Percentiles rank a stretch among this genome's conserved stretches.
These are phyloP conservation scores for Lymantria dispar DNA, from an alignment of 2,888 invertebrate species.

Conservation along the genomic window DNA sequence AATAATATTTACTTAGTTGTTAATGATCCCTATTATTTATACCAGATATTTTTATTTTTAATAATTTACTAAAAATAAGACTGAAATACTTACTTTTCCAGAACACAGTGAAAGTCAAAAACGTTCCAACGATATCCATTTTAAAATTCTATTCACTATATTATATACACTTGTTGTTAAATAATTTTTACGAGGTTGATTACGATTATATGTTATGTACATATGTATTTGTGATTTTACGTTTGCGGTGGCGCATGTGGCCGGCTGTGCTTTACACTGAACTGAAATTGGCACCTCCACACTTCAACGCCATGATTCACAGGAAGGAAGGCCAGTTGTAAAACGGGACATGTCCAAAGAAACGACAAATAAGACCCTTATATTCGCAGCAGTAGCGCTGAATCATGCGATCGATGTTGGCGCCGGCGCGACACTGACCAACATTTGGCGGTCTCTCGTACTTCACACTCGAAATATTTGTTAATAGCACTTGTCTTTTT, in stretches of 20 bases:
- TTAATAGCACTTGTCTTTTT: slow-evolving; percentile 27
- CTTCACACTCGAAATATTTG: slow-evolving; percentile 22
- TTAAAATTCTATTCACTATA: slow-evolving; percentile 37
- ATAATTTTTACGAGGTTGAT: slow-evolving; percentile 26
- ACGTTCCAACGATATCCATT: slow-evolving; percentile 58
- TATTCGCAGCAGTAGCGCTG: slow-evolving; percentile 44
- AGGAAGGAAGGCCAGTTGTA: slow-evolving; percentile 64
- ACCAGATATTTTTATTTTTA: no score
- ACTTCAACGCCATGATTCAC: slow-evolving; percentile 67
- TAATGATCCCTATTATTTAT: no score
- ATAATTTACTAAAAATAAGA: no score
- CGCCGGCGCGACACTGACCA: slow-evolving; percentile 67
- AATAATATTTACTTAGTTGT: no score
- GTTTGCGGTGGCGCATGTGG: slow-evolving; percentile 45
- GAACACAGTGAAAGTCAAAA: slow-evolving; percentile 57
- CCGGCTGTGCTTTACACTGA: slow-evolving; percentile 50
- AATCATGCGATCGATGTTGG: slow-evolving; percentile 68
- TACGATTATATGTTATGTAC: slow-evolving; percentile 37
- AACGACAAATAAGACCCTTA: slow-evolving; percentile 51
- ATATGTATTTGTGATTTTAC: slow-evolving; percentile 41
- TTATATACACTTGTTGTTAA: slow-evolving; percentile 23
- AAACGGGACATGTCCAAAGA: slow-evolving; percentile 72
- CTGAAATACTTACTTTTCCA: slow-evolving; percentile 62
- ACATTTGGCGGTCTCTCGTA: slow-evolving; percentile 49
- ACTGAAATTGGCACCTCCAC: slow-evolving; percentile 59